Evolutionary conservation across 2,113 vertebrate species (phyloP).

Genomic region (Polypterus bichir): DNA sequence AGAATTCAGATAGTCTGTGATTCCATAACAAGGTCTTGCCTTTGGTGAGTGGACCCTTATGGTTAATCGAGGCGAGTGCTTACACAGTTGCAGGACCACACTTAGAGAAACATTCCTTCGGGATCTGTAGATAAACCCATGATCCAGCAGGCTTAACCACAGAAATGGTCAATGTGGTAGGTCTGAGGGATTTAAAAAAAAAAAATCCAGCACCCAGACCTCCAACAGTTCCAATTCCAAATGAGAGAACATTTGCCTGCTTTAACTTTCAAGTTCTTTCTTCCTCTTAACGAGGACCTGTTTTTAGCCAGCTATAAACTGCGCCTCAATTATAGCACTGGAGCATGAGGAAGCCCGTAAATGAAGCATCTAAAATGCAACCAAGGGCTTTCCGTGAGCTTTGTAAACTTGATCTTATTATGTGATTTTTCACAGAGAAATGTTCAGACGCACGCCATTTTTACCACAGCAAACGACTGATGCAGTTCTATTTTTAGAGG

Average conservation of each 20-base stretch:
- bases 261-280: background rate
- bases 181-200: background rate
- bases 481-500: too few species aligned
- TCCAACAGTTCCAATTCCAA: slow-evolving; percentile 4
- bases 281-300: background rate
- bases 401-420: too few species aligned
- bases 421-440: too few species aligned
- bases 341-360: too few species aligned
- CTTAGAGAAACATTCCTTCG: background rate
- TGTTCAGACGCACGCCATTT: too few species aligned
- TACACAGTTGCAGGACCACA: background rate
- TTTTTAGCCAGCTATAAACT: background rate
- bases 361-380: too few species aligned
- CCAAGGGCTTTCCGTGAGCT: too few species aligned
- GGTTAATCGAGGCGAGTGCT: too few species aligned
- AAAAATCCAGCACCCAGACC: background rate
- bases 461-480: too few species aligned
- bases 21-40: too few species aligned
- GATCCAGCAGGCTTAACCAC: background rate
- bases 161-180: slow-evolving; percentile 1
- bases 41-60: too few species aligned
- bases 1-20: too few species aligned
- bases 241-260: background rate
- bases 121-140: slow-evolving; percentile 2
- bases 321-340: background rate